phyloP scores from a whole-genome alignment of 2,888 invertebrate species.

The Sicus ferrugineus region DNA sequence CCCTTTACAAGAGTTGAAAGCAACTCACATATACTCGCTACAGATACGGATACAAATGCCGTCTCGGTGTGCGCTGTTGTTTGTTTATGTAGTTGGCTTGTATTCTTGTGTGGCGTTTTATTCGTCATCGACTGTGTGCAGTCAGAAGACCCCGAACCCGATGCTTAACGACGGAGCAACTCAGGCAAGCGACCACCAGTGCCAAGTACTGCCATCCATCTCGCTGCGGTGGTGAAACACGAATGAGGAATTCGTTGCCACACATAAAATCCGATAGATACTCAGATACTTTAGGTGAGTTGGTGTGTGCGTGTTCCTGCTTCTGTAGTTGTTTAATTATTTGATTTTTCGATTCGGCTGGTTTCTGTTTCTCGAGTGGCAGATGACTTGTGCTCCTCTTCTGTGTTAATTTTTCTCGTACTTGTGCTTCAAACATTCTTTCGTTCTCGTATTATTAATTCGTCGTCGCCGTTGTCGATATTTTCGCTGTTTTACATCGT shows the following conservation, averaged over 20 bases:
- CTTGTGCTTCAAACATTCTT: background rate
- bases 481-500: constrained; percentile 5
- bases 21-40: constrained; percentile 20
- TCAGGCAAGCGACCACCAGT: background rate
- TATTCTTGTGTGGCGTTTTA: constrained; percentile 13
- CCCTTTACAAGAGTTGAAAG: constrained; percentile 1
- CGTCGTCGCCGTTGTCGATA: background rate
- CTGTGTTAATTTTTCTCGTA: constrained; percentile 19
- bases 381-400: constrained; percentile 3
- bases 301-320: constrained; percentile 1
- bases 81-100: constrained; percentile 3
- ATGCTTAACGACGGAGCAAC: constrained; percentile 1
- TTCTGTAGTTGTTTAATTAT: constrained; percentile 9
- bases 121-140: constrained; percentile 13
- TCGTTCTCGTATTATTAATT: constrained; percentile 3
- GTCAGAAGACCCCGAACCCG: background rate
- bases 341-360: constrained; percentile 2
- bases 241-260: constrained; percentile 31
- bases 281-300: constrained; percentile 6
- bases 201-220: constrained; percentile 22
- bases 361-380: background rate
- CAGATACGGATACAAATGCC: constrained; percentile 8
- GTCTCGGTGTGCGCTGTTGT: constrained; percentile 8
- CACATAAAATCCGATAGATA: constrained; percentile 27
- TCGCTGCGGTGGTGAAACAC: constrained; percentile 35